Evolutionary conservation across 2,797 vertebrate genomes (phyloP).

Genomic region (Crocodylus rhombifer): DNA sequence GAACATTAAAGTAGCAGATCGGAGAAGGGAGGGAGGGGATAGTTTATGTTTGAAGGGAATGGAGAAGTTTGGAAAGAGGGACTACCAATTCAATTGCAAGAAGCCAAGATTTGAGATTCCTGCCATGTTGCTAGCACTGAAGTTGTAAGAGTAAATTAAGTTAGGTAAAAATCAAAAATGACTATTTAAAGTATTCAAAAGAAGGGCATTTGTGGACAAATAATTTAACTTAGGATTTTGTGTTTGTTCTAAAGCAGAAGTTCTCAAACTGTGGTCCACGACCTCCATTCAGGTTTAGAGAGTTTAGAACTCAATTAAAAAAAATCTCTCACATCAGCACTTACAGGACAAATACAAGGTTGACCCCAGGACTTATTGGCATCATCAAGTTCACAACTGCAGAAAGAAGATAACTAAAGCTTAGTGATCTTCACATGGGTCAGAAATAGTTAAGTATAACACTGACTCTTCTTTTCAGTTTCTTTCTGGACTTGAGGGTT

Average conservation of each 20-base stretch:
- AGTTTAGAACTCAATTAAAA: not conserved
- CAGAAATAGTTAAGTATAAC: not conserved
- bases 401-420: not conserved
- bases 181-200: not conserved
- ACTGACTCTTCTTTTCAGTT: not conserved
- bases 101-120: not conserved
- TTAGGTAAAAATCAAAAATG: not conserved
- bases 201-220: not conserved
- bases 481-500: not conserved
- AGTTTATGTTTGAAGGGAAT: not conserved
- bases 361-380: not conserved
- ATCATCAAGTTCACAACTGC: not conserved
- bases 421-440: not conserved
- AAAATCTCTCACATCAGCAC: slow-evolving; percentile 5
- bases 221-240: not conserved
- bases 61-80: not conserved
- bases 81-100: not conserved
- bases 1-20: not conserved
- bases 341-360: not conserved
- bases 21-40: not conserved
- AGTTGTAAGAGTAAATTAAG: not conserved
- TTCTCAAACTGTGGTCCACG: no score
- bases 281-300: no score
- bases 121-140: slow-evolving; percentile 2
- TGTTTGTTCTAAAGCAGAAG: not conserved